phyloP scores from a whole-genome alignment of 2,113 vertebrate species.

The Sterrhoptilus dennistouni region DNA sequence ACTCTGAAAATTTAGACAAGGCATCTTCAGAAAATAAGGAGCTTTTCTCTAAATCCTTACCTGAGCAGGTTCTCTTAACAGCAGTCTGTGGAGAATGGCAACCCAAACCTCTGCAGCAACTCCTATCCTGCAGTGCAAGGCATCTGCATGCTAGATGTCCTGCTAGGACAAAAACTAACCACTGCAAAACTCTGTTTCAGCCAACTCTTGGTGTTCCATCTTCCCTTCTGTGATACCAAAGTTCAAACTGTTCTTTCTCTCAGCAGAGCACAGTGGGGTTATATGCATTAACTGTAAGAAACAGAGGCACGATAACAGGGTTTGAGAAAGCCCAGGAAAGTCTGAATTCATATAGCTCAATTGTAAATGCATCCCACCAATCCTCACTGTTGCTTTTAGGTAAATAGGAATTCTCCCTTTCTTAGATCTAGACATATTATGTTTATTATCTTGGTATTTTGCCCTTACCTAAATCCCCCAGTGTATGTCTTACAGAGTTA shows the following conservation, averaged over 20 bases:
- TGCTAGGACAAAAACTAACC: neutral
- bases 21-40: neutral
- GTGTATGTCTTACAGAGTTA: neutral
- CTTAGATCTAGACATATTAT: neutral
- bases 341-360: neutral
- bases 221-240: neutral
- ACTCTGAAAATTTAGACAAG: neutral
- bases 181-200: neutral
- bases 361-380: neutral
- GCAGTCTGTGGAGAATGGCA: neutral
- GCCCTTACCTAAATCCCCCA: neutral
- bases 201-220: neutral
- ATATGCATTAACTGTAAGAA: neutral
- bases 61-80: neutral
- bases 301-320: neutral
- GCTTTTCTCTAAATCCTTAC: neutral
- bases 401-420: neutral
- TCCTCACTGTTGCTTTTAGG: neutral
- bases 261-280: neutral
- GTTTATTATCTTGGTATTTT: neutral
- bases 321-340: neutral
- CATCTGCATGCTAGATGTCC: neutral
- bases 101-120: neutral
- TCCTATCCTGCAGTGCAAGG: neutral
- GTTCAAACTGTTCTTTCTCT: neutral